Evolutionary conservation across 1,140 invertebrate genomes (phyloP).

Genomic region (Daktulosphaira vitifoliae): DNA sequence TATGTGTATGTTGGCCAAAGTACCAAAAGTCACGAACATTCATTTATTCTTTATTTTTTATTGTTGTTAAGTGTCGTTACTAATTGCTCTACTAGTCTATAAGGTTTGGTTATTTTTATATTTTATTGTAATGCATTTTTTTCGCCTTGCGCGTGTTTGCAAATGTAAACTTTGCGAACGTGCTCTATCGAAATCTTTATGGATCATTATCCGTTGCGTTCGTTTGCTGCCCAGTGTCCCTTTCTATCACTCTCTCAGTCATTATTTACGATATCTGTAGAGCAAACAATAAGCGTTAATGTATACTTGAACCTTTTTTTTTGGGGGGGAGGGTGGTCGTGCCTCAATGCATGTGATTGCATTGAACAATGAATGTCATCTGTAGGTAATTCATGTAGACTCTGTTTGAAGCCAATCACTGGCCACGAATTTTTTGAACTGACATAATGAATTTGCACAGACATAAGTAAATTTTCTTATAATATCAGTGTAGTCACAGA

Average conservation of each 20-base stretch:
- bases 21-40: constrained; percentile 27
- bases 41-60: constrained; percentile 3
- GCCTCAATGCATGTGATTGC: background rate
- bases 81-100: constrained; percentile 13
- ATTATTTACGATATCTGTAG: background rate
- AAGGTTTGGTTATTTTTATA: background rate
- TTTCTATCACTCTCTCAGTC: background rate
- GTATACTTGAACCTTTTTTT: background rate
- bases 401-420: background rate
- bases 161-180: background rate
- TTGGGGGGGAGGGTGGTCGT: background rate
- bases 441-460: too few species aligned
- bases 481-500: too few species aligned
- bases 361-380: background rate
- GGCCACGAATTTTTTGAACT: too few species aligned
- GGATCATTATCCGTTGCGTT: background rate
- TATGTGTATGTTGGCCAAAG: background rate
- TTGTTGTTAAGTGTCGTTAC: constrained; percentile 25
- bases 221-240: background rate
- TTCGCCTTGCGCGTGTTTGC: background rate
- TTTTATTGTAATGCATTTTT: background rate
- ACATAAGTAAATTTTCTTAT: too few species aligned
- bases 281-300: background rate
- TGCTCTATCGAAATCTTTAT: background rate
- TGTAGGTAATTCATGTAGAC: background rate